Conservation (phyloP, 2,113 vertebrate species). For the Pongo pygmaeus region DNA sequence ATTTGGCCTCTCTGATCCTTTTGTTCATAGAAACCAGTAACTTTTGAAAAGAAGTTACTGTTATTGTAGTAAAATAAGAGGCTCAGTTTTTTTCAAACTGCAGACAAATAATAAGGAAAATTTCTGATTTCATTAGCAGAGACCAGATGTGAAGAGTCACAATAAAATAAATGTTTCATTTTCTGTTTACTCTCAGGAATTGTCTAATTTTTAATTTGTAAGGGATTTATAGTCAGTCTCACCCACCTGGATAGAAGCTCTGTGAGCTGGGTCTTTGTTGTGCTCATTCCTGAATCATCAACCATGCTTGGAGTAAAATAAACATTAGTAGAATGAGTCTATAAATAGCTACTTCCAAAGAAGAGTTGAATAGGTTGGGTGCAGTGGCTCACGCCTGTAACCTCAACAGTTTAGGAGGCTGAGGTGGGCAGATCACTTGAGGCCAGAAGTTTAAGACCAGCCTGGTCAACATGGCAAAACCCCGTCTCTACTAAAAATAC, state of each 20-base stretch:
- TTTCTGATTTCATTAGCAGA: not conserved
- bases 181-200: conserved; percentile 9
- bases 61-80: not conserved
- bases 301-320: not conserved
- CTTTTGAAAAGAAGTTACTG: not conserved
- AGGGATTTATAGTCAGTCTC: not conserved
- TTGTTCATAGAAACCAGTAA: not conserved
- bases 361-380: not conserved
- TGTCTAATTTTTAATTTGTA: not conserved
- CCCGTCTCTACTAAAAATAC: too few relatives aligned
- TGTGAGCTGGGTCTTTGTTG: not conserved
- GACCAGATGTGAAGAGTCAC: not conserved
- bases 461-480: too few relatives aligned
- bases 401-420: too few relatives aligned
- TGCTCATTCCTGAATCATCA: not conserved
- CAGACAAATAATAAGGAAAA: not conserved
- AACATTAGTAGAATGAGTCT: not conserved
- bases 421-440: too few relatives aligned
- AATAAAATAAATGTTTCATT: not conserved
- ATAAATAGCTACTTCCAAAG: not conserved
- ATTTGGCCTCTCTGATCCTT: not conserved
- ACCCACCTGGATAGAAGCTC: not conserved
- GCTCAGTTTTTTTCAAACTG: not conserved
- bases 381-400: too few relatives aligned
- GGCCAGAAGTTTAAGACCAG: too few relatives aligned